Base-by-base conservation (phyloP, 2,888 invertebrate genomes). In the Timema cristinae region DNA sequence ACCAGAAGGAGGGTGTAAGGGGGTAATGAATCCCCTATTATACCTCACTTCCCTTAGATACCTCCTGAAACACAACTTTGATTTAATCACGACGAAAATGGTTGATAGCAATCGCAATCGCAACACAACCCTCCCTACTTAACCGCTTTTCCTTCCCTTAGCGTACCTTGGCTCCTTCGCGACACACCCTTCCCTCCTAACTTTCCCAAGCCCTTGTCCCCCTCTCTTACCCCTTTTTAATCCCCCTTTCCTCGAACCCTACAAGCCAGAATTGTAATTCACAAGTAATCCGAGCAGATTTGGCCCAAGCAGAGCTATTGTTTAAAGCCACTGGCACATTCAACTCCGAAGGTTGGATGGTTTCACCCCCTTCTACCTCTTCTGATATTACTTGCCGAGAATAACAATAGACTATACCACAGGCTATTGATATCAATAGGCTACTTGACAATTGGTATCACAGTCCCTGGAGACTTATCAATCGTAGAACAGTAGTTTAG, bases 281-380 rank as follows among this genome's bases (percentile, higher is more conserved):
- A 63, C 63, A 63, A 63, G 63, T 63, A 63, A 63, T 63, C 16
- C 47, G 32, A 63, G 47, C 63, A 63, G 63, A 63, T 63, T 63
- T 63, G 47, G n/a, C 7, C 63, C 63, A 32, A 48, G 7, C 63
- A 9, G 47, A 63, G 63, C 63, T 63, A 48, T 63, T 63, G 63
- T 63, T 63, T 47, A 48, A 47, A 63, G 16, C 63, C 63, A 11
- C 47, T 63, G 47, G 63, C 63, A 63, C 63, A 48, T 47, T 32
- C 32, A 32, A 32, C 32, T 32, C 32, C 32, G 32, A 32, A 32
- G 32, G 32, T 32, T 32, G 32, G 32, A 32, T 32, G 32, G 32
- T 32, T 32, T 32, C 32, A 32, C 32, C 32, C 32, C 32, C 32
- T 32, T 32, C 32, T 32, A 2, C 32, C 32, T 32, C 32, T 32